Percentiles rank a stretch among this genome's conserved stretches.
Evolutionary conservation across 2,797 vertebrate genomes (phyloP).

Genomic region (Phrynocephalus guinanensis): DNA sequence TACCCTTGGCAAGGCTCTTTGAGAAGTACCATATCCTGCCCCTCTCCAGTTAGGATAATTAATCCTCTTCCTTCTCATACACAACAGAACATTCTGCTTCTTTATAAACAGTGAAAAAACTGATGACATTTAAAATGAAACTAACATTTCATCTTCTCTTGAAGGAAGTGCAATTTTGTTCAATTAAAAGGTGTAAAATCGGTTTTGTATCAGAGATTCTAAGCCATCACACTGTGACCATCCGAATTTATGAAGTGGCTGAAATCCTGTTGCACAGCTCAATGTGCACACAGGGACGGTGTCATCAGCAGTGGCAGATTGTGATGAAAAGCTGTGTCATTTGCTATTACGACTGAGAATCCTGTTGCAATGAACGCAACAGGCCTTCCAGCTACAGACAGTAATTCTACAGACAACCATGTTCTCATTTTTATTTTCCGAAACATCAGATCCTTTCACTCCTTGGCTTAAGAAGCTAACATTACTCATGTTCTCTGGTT

Average conservation of each 20-base stretch:
- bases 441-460: not conserved
- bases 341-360: too few relatives aligned
- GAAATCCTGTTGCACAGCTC: too few relatives aligned
- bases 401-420: too few relatives aligned
- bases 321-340: too few relatives aligned
- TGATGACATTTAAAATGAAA: slow-evolving; percentile 9
- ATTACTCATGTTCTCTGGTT: not conserved
- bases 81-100: not conserved
- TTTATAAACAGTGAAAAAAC: not conserved
- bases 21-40: not conserved
- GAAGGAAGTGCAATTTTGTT: not conserved
- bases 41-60: too few relatives aligned
- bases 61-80: not conserved
- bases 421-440: not conserved
- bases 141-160: not conserved
- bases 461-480: not conserved
- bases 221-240: not conserved
- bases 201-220: not conserved
- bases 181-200: not conserved
- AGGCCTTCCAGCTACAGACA: not conserved
- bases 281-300: too few relatives aligned
- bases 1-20: not conserved
- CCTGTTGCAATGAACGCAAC: too few relatives aligned
- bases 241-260: not conserved
- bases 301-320: too few relatives aligned